phyloP scores from a whole-genome alignment of 2,888 invertebrate species.

The Horisme vitalbata region DNA sequence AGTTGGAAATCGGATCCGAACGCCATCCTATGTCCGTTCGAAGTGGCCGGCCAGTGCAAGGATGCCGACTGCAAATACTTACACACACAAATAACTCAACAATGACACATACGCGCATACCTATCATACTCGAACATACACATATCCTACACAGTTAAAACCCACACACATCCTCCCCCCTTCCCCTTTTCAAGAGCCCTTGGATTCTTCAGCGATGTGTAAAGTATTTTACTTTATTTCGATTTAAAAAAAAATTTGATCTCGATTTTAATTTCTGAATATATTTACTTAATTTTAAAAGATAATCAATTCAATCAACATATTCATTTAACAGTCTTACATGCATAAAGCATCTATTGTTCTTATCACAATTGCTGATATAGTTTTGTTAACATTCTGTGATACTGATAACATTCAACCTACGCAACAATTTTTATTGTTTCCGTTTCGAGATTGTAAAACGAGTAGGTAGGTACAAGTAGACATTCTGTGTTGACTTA shows the following conservation, averaged over 20 bases:
- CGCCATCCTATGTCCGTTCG: conserved; percentile 77
- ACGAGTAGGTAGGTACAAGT: background rate
- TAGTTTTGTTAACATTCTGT: too few relatives aligned
- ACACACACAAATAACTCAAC: conserved; percentile 60
- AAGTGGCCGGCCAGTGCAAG: conserved; percentile 77
- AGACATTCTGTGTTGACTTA: background rate
- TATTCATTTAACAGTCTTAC: too few relatives aligned
- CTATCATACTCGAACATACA: conserved; percentile 35
- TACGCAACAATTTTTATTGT: background rate
- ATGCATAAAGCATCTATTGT: background rate
- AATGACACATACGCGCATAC: conserved; percentile 54
- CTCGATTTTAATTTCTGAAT: too few relatives aligned
- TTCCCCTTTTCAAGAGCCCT: conserved; percentile 38
- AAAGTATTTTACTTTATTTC: conserved; percentile 66
- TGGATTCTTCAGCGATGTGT: conserved; percentile 68
- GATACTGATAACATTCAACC: background rate
- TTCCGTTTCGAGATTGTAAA: background rate
- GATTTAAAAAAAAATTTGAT: too few relatives aligned
- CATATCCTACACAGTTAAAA: conserved; percentile 29
- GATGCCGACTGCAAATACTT: conserved; percentile 77
- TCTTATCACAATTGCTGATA: background rate
- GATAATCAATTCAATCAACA: too few relatives aligned
- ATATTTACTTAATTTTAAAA: too few relatives aligned
- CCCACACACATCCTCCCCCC: conserved; percentile 29
- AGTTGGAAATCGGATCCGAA: conserved; percentile 77